These are phyloP conservation scores for Onthophagus sagittarius DNA, from an alignment of 2,888 invertebrate species.

Conservation along the genomic window DNA sequence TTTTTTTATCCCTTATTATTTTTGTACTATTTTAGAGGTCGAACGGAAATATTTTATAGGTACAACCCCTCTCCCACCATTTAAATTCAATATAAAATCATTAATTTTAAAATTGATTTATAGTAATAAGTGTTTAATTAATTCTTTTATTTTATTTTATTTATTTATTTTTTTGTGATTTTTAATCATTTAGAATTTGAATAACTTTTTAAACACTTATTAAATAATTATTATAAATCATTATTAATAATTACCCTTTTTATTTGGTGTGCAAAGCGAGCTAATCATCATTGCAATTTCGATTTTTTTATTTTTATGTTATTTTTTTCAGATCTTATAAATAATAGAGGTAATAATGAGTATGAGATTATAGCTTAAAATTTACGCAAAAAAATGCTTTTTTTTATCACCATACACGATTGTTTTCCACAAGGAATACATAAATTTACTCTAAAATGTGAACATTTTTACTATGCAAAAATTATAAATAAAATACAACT, in stretches of 20 bases:
- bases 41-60: background rate
- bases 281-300: conserved; percentile 8
- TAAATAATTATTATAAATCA: background rate
- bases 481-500: background rate
- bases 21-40: background rate
- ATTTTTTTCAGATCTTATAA: background rate
- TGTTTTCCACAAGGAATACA: background rate
- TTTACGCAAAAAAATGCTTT: background rate
- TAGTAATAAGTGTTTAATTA: background rate
- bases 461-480: background rate
- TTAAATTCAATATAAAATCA: background rate
- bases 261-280: background rate
- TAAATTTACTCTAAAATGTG: background rate
- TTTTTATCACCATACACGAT: background rate
- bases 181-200: background rate
- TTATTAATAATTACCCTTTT: conserved; percentile 6
- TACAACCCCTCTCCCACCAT: background rate
- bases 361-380: background rate
- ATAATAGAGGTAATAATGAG: background rate
- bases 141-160: background rate
- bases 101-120: background rate
- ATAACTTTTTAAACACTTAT: background rate
- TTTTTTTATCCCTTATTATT: background rate
- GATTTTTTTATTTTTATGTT: background rate
- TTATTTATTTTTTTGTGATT: background rate